These are phyloP conservation scores for Troides aeacus DNA, from an alignment of 2,888 invertebrate genomes.

Conservation along the genomic window DNA sequence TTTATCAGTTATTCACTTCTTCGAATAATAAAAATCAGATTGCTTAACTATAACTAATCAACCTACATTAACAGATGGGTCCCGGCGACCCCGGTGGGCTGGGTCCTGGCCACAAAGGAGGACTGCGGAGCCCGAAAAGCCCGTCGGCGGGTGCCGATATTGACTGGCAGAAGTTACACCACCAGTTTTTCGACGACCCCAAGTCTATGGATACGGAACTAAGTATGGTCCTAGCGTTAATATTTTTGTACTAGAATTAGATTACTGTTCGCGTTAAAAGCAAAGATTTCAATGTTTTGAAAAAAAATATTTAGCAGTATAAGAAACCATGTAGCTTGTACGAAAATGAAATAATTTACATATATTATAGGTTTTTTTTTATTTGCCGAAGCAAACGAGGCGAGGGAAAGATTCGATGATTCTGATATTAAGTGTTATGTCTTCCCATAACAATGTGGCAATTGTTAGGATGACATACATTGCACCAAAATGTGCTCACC, in stretches of 20 bases:
- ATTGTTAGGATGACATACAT: too few species aligned
- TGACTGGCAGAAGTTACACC: conserved; percentile 95
- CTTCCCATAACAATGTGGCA: too few species aligned
- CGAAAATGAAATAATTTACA: too few species aligned
- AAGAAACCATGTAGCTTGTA: neutral
- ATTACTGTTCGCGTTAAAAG: neutral
- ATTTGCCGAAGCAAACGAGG: too few species aligned
- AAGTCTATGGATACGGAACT: conserved; percentile 79
- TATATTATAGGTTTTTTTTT: too few species aligned
- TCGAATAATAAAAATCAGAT: too few species aligned
- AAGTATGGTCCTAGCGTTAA: conserved; percentile 44
- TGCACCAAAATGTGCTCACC: too few species aligned
- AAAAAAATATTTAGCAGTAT: neutral
- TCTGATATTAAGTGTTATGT: too few species aligned
- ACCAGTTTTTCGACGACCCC: conserved; percentile 90
- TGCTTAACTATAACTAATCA: too few species aligned
- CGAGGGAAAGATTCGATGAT: too few species aligned
- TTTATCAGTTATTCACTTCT: too few species aligned
- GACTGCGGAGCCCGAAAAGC: conserved; percentile 58
- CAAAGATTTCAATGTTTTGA: neutral
- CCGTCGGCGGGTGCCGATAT: conserved; percentile 80
- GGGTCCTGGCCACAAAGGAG: conserved; percentile 68
- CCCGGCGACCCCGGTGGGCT: conserved; percentile 71
- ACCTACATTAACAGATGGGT: conserved; percentile 58
- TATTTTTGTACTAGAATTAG: neutral